These are phyloP conservation scores for Shargacucullia verbasci DNA, from an alignment of 2,888 invertebrate genomes.

Conservation along the genomic window DNA sequence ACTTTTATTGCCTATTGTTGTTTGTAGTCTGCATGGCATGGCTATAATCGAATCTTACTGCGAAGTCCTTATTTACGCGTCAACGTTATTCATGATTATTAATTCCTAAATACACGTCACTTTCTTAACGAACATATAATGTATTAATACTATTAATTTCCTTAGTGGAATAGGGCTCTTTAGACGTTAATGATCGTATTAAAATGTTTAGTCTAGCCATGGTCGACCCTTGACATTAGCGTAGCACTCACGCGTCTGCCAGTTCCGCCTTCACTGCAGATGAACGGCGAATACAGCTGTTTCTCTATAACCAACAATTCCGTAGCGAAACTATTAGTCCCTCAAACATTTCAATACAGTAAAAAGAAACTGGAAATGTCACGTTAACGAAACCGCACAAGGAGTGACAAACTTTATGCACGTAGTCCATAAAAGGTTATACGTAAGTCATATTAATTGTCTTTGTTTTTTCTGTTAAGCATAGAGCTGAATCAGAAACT, in stretches of 20 bases:
- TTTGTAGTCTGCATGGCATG: constrained; percentile 1
- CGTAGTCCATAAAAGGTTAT: too few relatives aligned
- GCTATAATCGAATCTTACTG: constrained; percentile 19
- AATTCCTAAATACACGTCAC: constrained; percentile 13
- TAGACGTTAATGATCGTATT: constrained; percentile 7
- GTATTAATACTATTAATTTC: constrained; percentile 27
- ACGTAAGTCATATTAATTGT: too few relatives aligned
- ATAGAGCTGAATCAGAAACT: too few relatives aligned
- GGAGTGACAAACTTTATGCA: too few relatives aligned
- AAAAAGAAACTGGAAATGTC: too few relatives aligned
- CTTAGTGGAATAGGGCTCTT: constrained; percentile 11
- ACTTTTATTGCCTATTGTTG: constrained; percentile 33
- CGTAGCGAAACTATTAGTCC: background rate
- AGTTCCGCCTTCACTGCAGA: constrained; percentile 41
- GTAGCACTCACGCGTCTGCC: constrained; percentile 48
- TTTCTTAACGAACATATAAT: constrained; percentile 12
- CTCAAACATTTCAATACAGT: too few relatives aligned
- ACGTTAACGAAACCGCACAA: too few relatives aligned
- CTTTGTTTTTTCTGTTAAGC: too few relatives aligned
- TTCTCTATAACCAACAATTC: constrained; percentile 3
- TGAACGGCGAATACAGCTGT: constrained; percentile 45
- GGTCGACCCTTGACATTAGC: constrained; percentile 65
- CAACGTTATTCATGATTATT: constrained; percentile 3
- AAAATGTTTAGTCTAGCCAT: constrained; percentile 63
- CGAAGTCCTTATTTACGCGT: constrained; percentile 11